Evolutionary conservation across 2,797 vertebrate genomes (phyloP).

Genomic region (Cirrhinus molitorella): DNA sequence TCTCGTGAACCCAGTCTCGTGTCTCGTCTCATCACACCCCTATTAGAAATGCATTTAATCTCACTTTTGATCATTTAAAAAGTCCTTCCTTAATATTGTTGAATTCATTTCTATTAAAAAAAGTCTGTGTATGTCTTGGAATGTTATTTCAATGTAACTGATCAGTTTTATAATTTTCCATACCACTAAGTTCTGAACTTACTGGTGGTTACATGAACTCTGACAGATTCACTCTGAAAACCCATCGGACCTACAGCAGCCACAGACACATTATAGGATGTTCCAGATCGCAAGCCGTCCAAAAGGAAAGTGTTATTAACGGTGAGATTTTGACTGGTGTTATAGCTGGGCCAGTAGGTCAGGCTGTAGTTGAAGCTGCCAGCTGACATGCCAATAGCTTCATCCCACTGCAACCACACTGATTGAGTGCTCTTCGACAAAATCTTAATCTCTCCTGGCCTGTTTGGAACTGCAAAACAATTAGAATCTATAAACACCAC

Average conservation of each 20-base stretch:
- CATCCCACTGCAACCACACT: constrained; percentile 64
- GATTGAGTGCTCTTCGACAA: constrained; percentile 59
- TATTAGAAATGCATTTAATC: too few species aligned
- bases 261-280: constrained; percentile 71
- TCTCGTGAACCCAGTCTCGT: too few species aligned
- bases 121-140: background rate
- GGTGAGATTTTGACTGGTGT: background rate
- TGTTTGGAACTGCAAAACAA: constrained; percentile 73
- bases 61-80: background rate
- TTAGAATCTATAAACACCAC: background rate
- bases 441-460: constrained; percentile 67
- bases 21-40: too few species aligned
- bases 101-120: background rate
- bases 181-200: constrained; percentile 56
- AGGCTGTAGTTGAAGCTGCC: constrained; percentile 65
- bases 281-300: constrained; percentile 68
- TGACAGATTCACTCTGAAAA: constrained; percentile 66
- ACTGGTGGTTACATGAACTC: constrained; percentile 71
- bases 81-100: background rate
- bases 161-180: background rate
- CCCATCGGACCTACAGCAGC: constrained; percentile 61
- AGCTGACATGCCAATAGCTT: constrained; percentile 63
- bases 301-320: constrained; percentile 49
- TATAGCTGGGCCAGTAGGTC: background rate
- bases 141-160: background rate